phyloP scores from a whole-genome alignment of 2,888 invertebrate genomes.

The Ophioninae sp. region DNA sequence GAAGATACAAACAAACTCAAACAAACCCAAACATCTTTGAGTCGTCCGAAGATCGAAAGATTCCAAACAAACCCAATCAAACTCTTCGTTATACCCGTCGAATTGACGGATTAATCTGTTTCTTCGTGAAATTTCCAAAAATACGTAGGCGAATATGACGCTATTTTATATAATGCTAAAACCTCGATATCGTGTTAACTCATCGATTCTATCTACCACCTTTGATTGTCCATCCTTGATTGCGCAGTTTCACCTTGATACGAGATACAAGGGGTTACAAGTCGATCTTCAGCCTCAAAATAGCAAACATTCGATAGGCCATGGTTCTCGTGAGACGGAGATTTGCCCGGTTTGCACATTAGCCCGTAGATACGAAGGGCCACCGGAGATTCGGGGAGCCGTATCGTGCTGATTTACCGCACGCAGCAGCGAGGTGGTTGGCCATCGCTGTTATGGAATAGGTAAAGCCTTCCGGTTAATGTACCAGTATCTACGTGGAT shows the following conservation, averaged over 20 bases:
- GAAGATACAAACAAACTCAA: too few species aligned
- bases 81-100: too few species aligned
- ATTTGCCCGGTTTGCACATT: neutral
- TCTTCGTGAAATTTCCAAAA: too few species aligned
- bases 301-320: neutral
- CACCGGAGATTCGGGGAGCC: neutral
- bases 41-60: too few species aligned
- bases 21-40: too few species aligned
- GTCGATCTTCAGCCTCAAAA: neutral
- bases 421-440: neutral
- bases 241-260: neutral
- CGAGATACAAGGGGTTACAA: too few species aligned
- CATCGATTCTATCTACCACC: neutral
- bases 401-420: neutral
- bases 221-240: neutral
- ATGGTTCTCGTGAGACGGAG: neutral
- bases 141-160: too few species aligned
- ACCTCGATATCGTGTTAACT: too few species aligned
- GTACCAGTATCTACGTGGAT: conserved; percentile 4
- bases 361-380: neutral
- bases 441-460: neutral
- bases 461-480: conserved; percentile 15
- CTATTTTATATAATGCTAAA: too few species aligned
- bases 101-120: too few species aligned
- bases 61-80: too few species aligned